Evolutionary conservation across 2,113 vertebrate genomes (phyloP).

Genomic region (Mus musculus): DNA sequence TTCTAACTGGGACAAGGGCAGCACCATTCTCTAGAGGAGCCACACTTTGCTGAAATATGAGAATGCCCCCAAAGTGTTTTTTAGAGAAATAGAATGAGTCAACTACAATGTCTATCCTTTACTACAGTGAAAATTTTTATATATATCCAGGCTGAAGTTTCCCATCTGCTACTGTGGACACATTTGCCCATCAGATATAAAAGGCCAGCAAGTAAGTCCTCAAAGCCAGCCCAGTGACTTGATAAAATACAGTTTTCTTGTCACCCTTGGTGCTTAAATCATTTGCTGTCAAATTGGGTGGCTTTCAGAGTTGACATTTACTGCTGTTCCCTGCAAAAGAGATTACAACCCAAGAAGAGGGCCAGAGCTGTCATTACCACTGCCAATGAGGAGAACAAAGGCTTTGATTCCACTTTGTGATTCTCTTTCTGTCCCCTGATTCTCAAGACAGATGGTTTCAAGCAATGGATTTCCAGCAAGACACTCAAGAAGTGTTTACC

Average conservation of each 20-base stretch:
- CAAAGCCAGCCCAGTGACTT: slow-evolving; percentile 79
- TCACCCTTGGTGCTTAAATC: slow-evolving; percentile 85
- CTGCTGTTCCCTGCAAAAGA: slow-evolving; percentile 78
- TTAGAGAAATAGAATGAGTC: slow-evolving; percentile 1
- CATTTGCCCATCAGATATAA: slow-evolving; percentile 83
- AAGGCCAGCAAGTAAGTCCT: slow-evolving; percentile 79
- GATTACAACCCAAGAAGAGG: slow-evolving; percentile 71
- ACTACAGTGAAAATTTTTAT: not conserved
- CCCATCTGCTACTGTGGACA: slow-evolving; percentile 81
- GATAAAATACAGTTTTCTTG: slow-evolving; percentile 83
- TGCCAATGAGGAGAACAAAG: slow-evolving; percentile 71
- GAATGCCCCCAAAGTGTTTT: not conserved
- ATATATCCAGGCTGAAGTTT: slow-evolving; percentile 72
- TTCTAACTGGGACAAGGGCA: not conserved
- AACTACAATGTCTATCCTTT: slow-evolving; percentile 62
- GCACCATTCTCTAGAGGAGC: not conserved
- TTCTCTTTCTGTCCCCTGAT: slow-evolving; percentile 4
- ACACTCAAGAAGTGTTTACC: slow-evolving; percentile 53
- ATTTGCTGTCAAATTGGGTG: slow-evolving; percentile 84
- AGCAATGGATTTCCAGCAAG: slow-evolving; percentile 58
- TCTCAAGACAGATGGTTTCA: slow-evolving; percentile 62
- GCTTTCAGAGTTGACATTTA: slow-evolving; percentile 84
- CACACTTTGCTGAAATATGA: not conserved
- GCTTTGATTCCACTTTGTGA: slow-evolving; percentile 64
- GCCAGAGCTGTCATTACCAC: slow-evolving; percentile 78